These are phyloP conservation scores for Philereme vetulata DNA, from an alignment of 2,888 invertebrate genomes.

Conservation along the genomic window DNA sequence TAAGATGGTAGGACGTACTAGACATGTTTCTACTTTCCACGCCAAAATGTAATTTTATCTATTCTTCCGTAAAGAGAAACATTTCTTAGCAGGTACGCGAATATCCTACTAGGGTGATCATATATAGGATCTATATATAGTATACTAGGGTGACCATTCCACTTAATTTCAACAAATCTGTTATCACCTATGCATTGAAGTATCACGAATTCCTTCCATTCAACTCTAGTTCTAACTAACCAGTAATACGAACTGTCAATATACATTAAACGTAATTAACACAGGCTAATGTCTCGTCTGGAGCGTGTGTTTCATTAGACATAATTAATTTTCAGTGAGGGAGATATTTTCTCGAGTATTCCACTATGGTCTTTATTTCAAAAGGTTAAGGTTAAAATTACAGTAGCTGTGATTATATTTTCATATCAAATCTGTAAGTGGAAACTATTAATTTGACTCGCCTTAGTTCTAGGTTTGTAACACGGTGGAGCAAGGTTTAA, in stretches of 20 bases:
- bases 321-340: conserved; percentile 62
- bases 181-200: background rate
- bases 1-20: too few species aligned
- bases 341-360: conserved; percentile 14
- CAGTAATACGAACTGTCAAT: conserved; percentile 22
- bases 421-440: conserved; percentile 7
- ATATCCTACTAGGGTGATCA: too few species aligned
- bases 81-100: too few species aligned
- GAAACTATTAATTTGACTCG: conserved; percentile 5
- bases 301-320: conserved; percentile 65
- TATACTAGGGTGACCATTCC: too few species aligned
- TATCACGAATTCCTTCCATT: background rate
- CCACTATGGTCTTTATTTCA: conserved; percentile 1
- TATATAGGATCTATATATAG: too few species aligned
- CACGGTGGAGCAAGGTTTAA: conserved; percentile 6
- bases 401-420: background rate
- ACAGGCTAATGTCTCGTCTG: conserved; percentile 43
- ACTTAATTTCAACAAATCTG: too few species aligned
- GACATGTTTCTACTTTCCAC: too few species aligned
- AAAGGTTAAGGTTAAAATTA: background rate
- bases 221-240: conserved; percentile 12
- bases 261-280: conserved; percentile 31
- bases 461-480: conserved; percentile 1
- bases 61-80: too few species aligned
- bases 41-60: too few species aligned